Evolutionary conservation across 2,888 invertebrate genomes (phyloP).

Genomic region (Petrolisthes cinctipes): DNA sequence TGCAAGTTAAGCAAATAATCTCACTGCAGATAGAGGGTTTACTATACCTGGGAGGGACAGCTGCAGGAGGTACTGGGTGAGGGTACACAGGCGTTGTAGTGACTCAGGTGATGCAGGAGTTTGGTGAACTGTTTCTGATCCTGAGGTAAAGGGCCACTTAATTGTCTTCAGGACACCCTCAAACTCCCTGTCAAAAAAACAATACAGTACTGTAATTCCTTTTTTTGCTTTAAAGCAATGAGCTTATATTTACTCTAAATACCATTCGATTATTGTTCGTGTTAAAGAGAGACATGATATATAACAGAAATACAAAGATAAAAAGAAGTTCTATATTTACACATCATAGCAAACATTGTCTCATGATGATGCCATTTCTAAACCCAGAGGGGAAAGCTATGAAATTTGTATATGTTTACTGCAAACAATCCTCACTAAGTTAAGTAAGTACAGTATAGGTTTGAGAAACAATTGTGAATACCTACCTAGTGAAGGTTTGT

Average conservation of each 20-base stretch:
- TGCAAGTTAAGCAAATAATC: no score
- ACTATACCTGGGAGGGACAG: slow-evolving; percentile 14
- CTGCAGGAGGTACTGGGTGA: slow-evolving; percentile 53
- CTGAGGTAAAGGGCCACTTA: slow-evolving; percentile 57
- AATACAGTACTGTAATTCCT: not conserved
- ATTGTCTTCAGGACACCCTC: slow-evolving; percentile 53
- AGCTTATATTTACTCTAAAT: not conserved
- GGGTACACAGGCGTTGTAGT: slow-evolving; percentile 47
- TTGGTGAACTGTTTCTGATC: slow-evolving; percentile 20
- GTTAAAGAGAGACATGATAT: no score
- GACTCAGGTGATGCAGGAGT: slow-evolving; percentile 55
- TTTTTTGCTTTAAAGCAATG: no score
- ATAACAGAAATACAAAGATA: no score
- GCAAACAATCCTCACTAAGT: no score
- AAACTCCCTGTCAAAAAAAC: slow-evolving; percentile 52
- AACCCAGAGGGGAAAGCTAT: no score
- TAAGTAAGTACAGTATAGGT: no score
- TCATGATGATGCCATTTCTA: no score
- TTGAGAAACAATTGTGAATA: not conserved
- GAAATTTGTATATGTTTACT: no score
- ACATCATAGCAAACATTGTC: no score
- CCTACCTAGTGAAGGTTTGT: slow-evolving; percentile 38
- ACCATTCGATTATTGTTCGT: not conserved
- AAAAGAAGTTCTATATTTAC: no score
- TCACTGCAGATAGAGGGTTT: no score